Evolutionary conservation across 2,888 invertebrate species (phyloP).

Genomic region (Carabus problematicus): DNA sequence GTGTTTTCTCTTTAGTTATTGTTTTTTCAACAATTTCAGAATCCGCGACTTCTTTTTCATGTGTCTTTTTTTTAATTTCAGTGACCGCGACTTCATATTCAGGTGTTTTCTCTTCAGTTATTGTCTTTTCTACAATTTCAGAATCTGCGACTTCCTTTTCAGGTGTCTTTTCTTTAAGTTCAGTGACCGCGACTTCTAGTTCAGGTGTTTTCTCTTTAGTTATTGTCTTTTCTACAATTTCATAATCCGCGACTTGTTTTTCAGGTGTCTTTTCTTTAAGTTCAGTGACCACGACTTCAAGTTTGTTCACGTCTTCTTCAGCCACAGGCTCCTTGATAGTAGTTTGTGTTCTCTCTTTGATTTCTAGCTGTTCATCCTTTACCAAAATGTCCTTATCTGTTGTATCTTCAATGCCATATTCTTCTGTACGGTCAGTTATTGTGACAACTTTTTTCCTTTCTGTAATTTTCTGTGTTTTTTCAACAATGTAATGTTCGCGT

Average conservation of each 20-base stretch:
- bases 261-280: background rate
- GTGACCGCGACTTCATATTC: constrained; percentile 15
- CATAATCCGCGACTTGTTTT: background rate
- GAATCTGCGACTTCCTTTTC: background rate
- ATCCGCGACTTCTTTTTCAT: constrained; percentile 14
- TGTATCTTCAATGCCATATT: no score
- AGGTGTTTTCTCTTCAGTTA: constrained; percentile 31
- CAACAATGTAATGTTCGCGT: no score
- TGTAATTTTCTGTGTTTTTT: no score
- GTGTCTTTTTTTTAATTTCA: constrained; percentile 26
- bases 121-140: background rate
- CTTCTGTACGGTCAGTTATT: no score
- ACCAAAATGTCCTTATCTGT: no score
- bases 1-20: constrained; percentile 22
- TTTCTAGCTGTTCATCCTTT: background rate
- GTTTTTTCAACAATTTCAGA: constrained; percentile 2
- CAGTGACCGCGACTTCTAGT: background rate
- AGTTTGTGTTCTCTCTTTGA: constrained; percentile 1
- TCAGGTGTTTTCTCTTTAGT: constrained; percentile 11
- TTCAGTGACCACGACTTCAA: background rate
- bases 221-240: background rate
- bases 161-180: constrained; percentile 5
- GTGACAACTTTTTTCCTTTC: no score
- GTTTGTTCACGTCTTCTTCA: background rate
- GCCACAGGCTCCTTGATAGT: no score